Conservation (phyloP, 1,140 invertebrate species). For the Carcinoscorpius rotundicauda region DNA sequence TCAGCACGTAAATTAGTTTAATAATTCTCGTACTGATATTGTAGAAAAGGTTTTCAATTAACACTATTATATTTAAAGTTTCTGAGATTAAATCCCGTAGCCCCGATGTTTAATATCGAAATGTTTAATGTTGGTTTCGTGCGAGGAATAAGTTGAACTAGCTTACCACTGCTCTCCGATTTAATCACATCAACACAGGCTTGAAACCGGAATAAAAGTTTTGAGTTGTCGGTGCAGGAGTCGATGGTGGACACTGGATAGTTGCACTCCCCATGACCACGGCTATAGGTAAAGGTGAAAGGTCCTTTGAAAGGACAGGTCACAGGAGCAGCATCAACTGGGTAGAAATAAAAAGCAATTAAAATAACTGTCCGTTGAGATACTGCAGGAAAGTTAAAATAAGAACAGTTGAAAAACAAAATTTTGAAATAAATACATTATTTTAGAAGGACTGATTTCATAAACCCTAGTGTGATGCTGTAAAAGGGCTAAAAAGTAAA, state of each 20-base stretch:
- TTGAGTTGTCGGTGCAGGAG: constrained; percentile 63
- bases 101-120: no score
- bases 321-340: constrained; percentile 24
- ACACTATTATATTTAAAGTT: no score
- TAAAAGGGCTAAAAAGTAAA: no score
- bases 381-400: neutral
- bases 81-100: no score
- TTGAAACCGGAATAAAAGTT: constrained; percentile 73
- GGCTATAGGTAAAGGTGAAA: constrained; percentile 61
- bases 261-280: constrained; percentile 56
- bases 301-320: constrained; percentile 39
- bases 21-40: no score
- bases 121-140: no score
- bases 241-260: constrained; percentile 62
- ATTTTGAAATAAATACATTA: no score
- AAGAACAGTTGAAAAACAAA: neutral
- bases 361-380: neutral
- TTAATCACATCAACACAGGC: constrained; percentile 76
- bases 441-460: no score
- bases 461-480: no score
- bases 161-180: constrained; percentile 42
- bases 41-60: no score
- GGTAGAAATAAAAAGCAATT: constrained; percentile 9
- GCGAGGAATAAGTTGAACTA: no score
- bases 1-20: no score